phyloP scores from a whole-genome alignment of 2,888 invertebrate genomes.

The Rotaria magnacalcarata region DNA sequence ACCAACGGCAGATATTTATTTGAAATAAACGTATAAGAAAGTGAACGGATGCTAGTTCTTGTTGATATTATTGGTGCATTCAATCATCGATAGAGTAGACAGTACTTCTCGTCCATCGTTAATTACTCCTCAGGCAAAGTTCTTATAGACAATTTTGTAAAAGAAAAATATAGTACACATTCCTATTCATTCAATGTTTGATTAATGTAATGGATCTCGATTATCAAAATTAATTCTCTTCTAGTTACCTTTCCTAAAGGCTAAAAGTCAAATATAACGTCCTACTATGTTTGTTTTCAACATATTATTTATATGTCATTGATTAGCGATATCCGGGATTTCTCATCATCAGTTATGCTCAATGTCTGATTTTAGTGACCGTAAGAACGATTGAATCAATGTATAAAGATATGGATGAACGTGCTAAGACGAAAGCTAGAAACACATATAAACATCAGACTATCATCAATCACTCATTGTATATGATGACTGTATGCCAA shows the following conservation, averaged over 20 bases:
- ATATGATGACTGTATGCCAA: neutral
- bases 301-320: neutral
- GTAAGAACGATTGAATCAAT: neutral
- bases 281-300: no score
- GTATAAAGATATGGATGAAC: neutral
- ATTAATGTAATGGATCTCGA: neutral
- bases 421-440: neutral
- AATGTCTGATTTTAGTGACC: neutral
- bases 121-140: neutral
- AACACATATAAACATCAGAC: conserved; percentile 15
- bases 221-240: neutral
- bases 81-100: conserved; percentile 17
- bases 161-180: neutral
- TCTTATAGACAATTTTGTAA: neutral
- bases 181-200: neutral
- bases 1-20: neutral
- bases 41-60: neutral
- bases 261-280: no score
- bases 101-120: neutral
- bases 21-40: neutral
- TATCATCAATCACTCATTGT: conserved; percentile 17
- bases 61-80: conserved; percentile 22
- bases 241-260: neutral
- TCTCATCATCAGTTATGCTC: neutral
- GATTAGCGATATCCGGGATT: neutral